Evolutionary conservation across 2,888 invertebrate species (phyloP).

Genomic region (Germaria angustata): DNA sequence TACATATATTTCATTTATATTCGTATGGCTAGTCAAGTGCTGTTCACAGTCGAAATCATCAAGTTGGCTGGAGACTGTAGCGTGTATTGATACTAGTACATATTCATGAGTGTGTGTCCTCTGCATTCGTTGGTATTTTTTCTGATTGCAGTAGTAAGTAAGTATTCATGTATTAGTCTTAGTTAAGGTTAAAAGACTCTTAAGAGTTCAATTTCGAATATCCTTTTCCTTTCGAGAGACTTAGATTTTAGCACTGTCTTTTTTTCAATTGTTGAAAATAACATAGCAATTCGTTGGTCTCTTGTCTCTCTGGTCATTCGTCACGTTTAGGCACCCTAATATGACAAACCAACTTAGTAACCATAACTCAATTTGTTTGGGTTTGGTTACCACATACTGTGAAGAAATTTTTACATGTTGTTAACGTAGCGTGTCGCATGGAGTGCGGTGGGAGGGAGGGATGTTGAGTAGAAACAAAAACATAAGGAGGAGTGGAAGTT

Average conservation of each 20-base stretch:
- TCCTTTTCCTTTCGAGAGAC: constrained; percentile 46
- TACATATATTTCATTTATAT: no score
- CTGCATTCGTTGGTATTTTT: neutral
- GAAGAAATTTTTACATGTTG: constrained; percentile 7
- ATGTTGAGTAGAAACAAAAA: constrained; percentile 8
- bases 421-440: neutral
- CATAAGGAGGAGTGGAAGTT: constrained; percentile 19
- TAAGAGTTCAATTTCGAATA: constrained; percentile 57
- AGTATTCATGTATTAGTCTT: neutral
- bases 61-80: constrained; percentile 7
- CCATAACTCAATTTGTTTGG: constrained; percentile 69
- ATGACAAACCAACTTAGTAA: constrained; percentile 68
- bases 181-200: constrained; percentile 54
- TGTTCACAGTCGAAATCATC: constrained; percentile 9
- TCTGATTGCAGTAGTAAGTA: neutral
- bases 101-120: neutral
- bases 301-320: constrained; percentile 68
- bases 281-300: constrained; percentile 64
- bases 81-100: constrained; percentile 15
- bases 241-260: constrained; percentile 10
- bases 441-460: neutral
- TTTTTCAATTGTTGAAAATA: constrained; percentile 43
- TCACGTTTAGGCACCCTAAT: constrained; percentile 69
- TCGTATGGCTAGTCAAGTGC: constrained; percentile 41
- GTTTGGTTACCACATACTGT: constrained; percentile 65